Base-by-base conservation (phyloP, 2,113 vertebrate species). In the Scytalopus superciliaris region DNA sequence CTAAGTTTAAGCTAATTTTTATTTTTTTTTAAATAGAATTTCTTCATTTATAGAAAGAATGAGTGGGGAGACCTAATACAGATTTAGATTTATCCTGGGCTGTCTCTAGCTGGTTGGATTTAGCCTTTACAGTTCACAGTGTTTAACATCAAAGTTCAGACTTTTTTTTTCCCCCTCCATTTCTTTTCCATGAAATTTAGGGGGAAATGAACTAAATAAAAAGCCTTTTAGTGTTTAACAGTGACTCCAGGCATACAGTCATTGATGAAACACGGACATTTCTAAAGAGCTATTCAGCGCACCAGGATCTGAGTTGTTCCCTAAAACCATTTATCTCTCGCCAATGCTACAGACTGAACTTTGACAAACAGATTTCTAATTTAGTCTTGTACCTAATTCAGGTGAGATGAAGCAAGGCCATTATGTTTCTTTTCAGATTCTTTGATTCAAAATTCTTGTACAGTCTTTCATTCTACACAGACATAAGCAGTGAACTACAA, bases 91-190 rank as follows among this genome's bases (percentile, higher is more conserved):
- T 76, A 53, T 49, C 39, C 24, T 82, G 19, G 18, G 17, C 28
- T 53, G 23, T 93, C 15, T 87, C 66, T 76, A 37, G 37, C 49
- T 91, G 35, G 40, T 57, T 89, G 50, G 62, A 75, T 76, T 89
- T 64, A 92, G 56, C n/a, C 62, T 89, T 95, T 95, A 76, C 31
- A 76, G 31, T 68, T 96, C 74, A 90, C 17, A 92, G 62, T 42
- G 47, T 57, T 78, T 72, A 68, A 68, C 68, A 95, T 87, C 66
- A 91, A 94, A 94, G 89, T 85, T 82, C 50, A 79, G 66, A 56
- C 8, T 14, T 25, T 44, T 72, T 77, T 85, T 64, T 49, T 24
- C 13, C 12, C 21, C 19, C 53, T 13, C 19, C 19, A 22, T 89
- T 82, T 53, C 14, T 82, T 92, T 89, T 76, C 59, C 7, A 6